Evolutionary conservation across 2,113 vertebrate species (phyloP), one percentile per base, ranked within the genome.

Genomic region (Gambusia holbrooki): DNA sequence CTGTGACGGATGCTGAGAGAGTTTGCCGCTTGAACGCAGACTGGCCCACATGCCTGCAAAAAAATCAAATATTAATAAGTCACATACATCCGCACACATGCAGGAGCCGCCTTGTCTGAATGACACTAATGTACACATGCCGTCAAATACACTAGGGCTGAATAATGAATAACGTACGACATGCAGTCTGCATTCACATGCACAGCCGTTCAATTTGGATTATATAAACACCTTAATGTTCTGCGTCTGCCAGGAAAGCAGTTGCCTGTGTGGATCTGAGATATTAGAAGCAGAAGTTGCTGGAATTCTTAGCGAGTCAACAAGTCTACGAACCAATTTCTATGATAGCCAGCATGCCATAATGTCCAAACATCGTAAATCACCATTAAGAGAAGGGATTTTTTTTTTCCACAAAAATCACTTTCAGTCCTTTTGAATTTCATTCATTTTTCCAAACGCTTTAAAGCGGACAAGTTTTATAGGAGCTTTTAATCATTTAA

Each of bases 11-110:
- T 96, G 94, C 82, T 95, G 97, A 93, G 94, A 94, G 77, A 97
- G 95, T 76, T 96, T 94, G 92, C 95, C 96, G 93, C 97, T 97
- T 69, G 97, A 97, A 84, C 98, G 97, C 86, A 99, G 94, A 91
- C 97, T 98, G 4, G 97, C 97, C 97, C 97, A 99, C 33, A 99
- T 95, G 90, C 98, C 97, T 99, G 94, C 65, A 80, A 78, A 83
- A 67, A 86, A 91, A 84, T 15, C 79, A 1, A 15, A 74, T 73
- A 67, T 65, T 62, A 22, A 74, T 32, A 32, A 58, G 8, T 58
- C 10, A 11, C 51, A 58, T 58, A 58, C 22, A 58, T 58, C 29
- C 0, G 28, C 65, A 58, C 22, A 58, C 25, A 35, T 1, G 35
- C 65, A 58, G 72, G 69, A 73, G 81, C 35, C 6, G 32, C 30